phyloP scores from a whole-genome alignment of 2,888 invertebrate genomes.

The Penaeus monodon region DNA sequence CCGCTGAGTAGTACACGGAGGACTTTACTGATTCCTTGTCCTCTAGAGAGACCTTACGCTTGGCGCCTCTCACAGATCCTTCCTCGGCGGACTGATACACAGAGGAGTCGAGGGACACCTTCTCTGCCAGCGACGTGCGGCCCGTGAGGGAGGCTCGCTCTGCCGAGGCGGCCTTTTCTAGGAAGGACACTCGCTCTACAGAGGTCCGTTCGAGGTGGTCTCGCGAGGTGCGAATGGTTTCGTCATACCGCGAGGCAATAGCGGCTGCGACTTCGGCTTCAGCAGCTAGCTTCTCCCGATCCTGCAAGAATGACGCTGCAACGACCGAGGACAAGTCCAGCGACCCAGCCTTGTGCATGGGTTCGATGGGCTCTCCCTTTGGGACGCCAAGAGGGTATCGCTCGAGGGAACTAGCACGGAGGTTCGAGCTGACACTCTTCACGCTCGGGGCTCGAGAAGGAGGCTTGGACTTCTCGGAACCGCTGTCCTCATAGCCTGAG shows the following conservation, averaged over 20 bases:
- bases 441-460: conserved; percentile 57
- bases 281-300: conserved; percentile 12
- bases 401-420: conserved; percentile 56
- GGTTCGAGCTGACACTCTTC: conserved; percentile 45
- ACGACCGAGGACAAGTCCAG: conserved; percentile 46
- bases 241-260: conserved; percentile 49
- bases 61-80: conserved; percentile 49
- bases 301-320: conserved; percentile 21
- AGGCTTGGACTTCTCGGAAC: conserved; percentile 59
- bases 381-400: conserved; percentile 63
- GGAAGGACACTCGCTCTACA: conserved; percentile 17
- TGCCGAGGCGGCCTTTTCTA: not conserved
- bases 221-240: conserved; percentile 43
- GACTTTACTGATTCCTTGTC: conserved; percentile 38
- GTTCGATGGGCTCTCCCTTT: conserved; percentile 60
- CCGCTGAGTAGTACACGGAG: conserved; percentile 45
- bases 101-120: conserved; percentile 27
- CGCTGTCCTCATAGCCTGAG: conserved; percentile 63
- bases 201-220: conserved; percentile 42
- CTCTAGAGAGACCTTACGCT: conserved; percentile 47
- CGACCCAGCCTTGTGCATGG: conserved; percentile 59
- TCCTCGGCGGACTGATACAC: conserved; percentile 45
- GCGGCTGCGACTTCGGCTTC: conserved; percentile 40
- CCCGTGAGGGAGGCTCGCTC: conserved; percentile 1
- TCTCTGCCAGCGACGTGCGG: not conserved